Base-by-base conservation (phyloP, 37 sponge, comb jelly and placozoan genomes). In the Hormiphora californensis region DNA sequence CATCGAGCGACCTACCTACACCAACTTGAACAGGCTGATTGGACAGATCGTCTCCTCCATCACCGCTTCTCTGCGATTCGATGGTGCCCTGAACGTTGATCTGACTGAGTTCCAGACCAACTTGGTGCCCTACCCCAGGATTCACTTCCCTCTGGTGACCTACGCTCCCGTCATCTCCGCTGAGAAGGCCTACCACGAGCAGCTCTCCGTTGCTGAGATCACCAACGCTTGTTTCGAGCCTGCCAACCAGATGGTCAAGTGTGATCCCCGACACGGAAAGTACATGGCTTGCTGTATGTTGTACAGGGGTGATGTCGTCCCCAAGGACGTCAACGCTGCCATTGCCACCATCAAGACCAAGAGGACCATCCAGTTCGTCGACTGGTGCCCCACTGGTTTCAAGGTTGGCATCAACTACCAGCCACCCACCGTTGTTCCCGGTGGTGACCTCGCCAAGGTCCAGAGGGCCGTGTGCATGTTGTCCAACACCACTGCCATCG, bases 301-400 rank as follows among this genome's bases (percentile, higher is more conserved):
- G 31, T 94, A 94, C 87, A 89, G 95, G 19, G 95, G 95, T 25
- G 95, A 94, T 87, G 95, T 94, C 1, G 95, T 94, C 7, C 93
- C 95, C 49, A 93, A 91, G 85, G 95, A 94, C 67, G 93, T 93
- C 39, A 94, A 90, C 61, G 88, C 95, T 17, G 90, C 95, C 54
- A 94, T 94, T 86, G 90, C 91, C 27, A 89, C 88, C 90, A 92
- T 94, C 91, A 94, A 94, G 89, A 89, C 93, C 69, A 92, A 94
- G 89, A 85, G 90, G 0, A 86, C 92, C 54, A 93, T 92, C 86
- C 93, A 92, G 91, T 92, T 94, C 59, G 95, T 94, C 21, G 95
- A 95, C 89, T 94, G 95, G 95, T 94, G 95, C 63, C 95, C 95
- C 51, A 94, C 95, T 54, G 95, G 95, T 1, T 95, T 95, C 91